Percentiles rank a stretch among this genome's conserved stretches.
Evolutionary conservation across 2,888 invertebrate species (phyloP).

Genomic region (Eupithecia tripunctaria): DNA sequence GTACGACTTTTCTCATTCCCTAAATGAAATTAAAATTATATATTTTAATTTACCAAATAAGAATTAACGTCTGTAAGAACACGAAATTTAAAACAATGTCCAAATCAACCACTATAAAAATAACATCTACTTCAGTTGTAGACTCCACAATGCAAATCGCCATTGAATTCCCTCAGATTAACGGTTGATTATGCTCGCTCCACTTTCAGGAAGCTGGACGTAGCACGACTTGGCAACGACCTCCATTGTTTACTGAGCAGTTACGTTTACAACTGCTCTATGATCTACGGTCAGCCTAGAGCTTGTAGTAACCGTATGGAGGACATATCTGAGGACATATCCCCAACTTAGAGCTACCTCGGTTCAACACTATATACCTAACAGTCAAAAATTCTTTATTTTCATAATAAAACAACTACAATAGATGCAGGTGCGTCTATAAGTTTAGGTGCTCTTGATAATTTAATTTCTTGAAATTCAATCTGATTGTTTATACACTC

Average conservation of each 20-base stretch:
- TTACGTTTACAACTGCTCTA: slow-evolving; percentile 23
- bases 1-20: not conserved
- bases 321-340: not conserved
- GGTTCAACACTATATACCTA: too few species aligned
- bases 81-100: not conserved
- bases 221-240: slow-evolving; percentile 62
- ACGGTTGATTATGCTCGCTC: slow-evolving; percentile 82
- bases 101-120: not conserved
- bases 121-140: not conserved
- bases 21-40: not conserved
- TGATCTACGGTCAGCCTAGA: slow-evolving; percentile 8
- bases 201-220: slow-evolving; percentile 78
- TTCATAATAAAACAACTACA: too few species aligned
- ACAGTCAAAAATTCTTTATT: too few species aligned
- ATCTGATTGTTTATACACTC: too few species aligned
- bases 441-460: too few species aligned
- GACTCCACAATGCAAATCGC: slow-evolving; percentile 30
- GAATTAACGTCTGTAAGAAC: not conserved
- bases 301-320: not conserved
- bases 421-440: too few species aligned
- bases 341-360: not conserved
- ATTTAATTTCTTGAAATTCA: too few species aligned
- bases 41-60: not conserved
- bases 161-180: slow-evolving; percentile 71
- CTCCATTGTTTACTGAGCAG: slow-evolving; percentile 58